Base-by-base conservation (phyloP, 2,888 invertebrate genomes). In the Troilus luridus region DNA sequence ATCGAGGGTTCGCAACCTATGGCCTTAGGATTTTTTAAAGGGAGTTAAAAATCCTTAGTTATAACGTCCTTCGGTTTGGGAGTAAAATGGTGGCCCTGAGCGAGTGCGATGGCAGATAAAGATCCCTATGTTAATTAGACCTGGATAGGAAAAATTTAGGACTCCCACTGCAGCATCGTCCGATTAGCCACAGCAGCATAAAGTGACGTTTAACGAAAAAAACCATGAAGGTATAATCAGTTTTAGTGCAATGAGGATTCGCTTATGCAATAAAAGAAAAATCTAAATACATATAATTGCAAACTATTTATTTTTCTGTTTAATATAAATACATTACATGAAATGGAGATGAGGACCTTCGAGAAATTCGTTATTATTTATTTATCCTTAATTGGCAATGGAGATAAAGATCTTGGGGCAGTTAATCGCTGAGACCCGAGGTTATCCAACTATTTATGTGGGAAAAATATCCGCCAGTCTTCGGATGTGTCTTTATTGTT, bases 401-500 rank as follows among this genome's bases (percentile, higher is more conserved):
- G 14, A 85, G 85, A 85, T 56, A 85, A 85, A n/a, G 85, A 85
- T 19, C 85, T n/a, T n/a, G n/a, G 10, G 41, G 72, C 41, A 77
- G 72, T 77, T 77, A 77, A 77, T 77, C 27, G 72, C 27, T 17
- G 72, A 77, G 19, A 41, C 27, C 41, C 72, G 72, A 77, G 72
- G 27, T 77, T 77, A 77, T 77, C 72, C 72, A 9, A n/a, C 85
- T n/a, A 85, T 85, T 85, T 85, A 85, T 85, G 85, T 85, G 85
- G 56, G 85, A 58, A 85, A 85, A 56, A 77, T 77, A 41, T 77
- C 72, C 17, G 27, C 17, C 27, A 41, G 85, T 81, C 85, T 56
- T 85, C 56, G 85, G 56, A 56, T 56, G 56, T 85, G 56, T n/a
- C 56, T 85, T 54, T 85, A 85, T 58, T 85, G 56, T n/a, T 85